Base-by-base conservation (phyloP, 1,140 invertebrate species). In the Drosophila lowei region DNA sequence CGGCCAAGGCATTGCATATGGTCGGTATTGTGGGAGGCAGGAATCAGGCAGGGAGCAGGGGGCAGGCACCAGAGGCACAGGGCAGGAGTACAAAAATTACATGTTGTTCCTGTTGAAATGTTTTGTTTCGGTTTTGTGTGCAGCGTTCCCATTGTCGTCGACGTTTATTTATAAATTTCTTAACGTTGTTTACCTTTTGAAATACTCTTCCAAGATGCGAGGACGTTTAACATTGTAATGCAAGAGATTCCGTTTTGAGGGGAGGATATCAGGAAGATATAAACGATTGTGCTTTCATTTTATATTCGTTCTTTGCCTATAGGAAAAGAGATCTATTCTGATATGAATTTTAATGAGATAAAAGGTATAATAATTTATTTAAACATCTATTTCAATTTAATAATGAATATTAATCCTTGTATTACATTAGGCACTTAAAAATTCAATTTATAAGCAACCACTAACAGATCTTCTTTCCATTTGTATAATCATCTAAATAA, bases 61-160 rank as follows among this genome's bases (percentile, higher is more conserved):
- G 56, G 34, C 54, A 18, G 46, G 41, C 8, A 28, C 42, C 58
- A 23, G 57, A 53, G 58, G 60, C 30, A 30, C 30, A 38, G 46
- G 58, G 55, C 30, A 63, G 48, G 53, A 66, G 71, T 64, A 81
- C 77, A 86, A 86, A 86, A 88, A 86, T 86, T 88, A 86, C 81
- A 86, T 86, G 81, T 86, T 86, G 81, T 81, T 88, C 83, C 81
- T 86, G 81, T 86, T 86, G 78, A 86, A 86, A 86, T 88, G 81
- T 86, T 86, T 88, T 86, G 63, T 85, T 75, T 73, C 21, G 15
- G 48, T 66, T 58, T 61, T 72, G 59, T 76, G 65, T 65, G 34
- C 62, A 62, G 74, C 83, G 75, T 78, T 81, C 79, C 83, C 83
- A 88, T 86, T 86, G 83, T 83, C 74, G 83, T 81, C 72, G 78